Evolutionary conservation across 2,113 vertebrate genomes (phyloP), one percentile per base, ranked within the genome.

Genomic region (Colossoma macropomum): DNA sequence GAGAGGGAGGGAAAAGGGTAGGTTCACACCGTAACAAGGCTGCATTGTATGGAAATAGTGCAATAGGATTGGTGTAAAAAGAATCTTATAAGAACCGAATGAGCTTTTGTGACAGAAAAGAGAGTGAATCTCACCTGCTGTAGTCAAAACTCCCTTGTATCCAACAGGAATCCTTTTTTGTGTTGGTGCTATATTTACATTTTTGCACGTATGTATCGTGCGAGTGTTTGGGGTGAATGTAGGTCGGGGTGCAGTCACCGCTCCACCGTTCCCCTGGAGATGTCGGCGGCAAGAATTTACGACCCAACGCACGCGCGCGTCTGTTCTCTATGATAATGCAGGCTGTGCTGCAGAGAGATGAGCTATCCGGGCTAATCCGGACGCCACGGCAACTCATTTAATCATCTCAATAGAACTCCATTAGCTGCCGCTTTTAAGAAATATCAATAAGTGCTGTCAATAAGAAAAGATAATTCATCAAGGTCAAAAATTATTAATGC

Each of bases 401-500:
- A 93, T 93, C 91, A 91, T 93, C 91, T 92, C 88, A 90, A 91
- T 90, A 91, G 87, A 91, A 90, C 88, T 91, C 87, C 88, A 93
- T 93, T 93, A 92, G 90, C 88, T 88, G 74, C 71, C 81, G 68
- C 90, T 91, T 93, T 91, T 90, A 93, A 93, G 89, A 93, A 93
- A 93, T 93, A 91, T 93, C 92, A 92, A 90, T 92, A 94, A 93
- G 90, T 89, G 89, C 89, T 88, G 91, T 93, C 92, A 93, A 92
- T 93, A 92, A 91, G 90, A 90, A 87, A 88, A 89, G 86, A 92
- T 90, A 86, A 94, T 93, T 93, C 87, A 90, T 91, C 90, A 94
- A 93, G 93, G 92, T 93, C 91, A 92, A 85, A 93, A 90, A 90
- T 89, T 86, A 88, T 90, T 87, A 91, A 79, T 34, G 65, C 81